Base-by-base conservation (phyloP, 2,888 invertebrate genomes). In the Cacoxenus indagator region DNA sequence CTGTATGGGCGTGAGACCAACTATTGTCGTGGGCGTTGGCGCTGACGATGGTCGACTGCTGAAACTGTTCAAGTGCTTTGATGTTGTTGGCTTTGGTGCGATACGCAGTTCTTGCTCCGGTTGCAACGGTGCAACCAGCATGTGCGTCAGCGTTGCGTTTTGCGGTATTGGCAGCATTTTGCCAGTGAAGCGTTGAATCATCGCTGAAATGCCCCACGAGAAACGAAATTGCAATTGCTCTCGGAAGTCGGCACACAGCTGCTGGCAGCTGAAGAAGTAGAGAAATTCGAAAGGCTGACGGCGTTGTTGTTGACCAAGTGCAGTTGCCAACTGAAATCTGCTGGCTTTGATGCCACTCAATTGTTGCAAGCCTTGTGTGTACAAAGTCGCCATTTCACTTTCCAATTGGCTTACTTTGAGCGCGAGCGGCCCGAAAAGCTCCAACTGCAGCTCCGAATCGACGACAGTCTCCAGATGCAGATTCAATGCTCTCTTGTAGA, bases 211-310 rank as follows among this genome's bases (percentile, higher is more conserved):
- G 57, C 97, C 97, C 92, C 97, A 96, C 0, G 96, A 96, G 88
- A 97, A 97, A 83, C 95, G 92, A 86, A 99, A 99, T 77, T 97
- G 94, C 64, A 99, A 91, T 89, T 99, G 96, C 89, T 98, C 98
- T 76, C 93, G 93, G 89, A 98, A 98, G 89, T 98, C 96, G 0
- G 95, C 94, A 89, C 98, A 98, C 37, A 98, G 91, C 89, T 97
- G 97, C 88, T 97, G 96, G 89, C 97, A 99, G 90, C 98, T 97
- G 65, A 98, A 90, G 61, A 95, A 91, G 88, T 96, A 96, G 4
- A 96, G 90, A 83, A 97, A 95, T 89, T 97, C 96, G 88, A 97
- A 96, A 8, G 95, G 95, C 85, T 96, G 95, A 83, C 94, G 90
- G 83, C 95, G 91, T 69, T 26, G 55, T 4, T 37, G 37, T 2